phyloP scores from a whole-genome alignment of 2,888 invertebrate species.

The Nomada ruficornis region DNA sequence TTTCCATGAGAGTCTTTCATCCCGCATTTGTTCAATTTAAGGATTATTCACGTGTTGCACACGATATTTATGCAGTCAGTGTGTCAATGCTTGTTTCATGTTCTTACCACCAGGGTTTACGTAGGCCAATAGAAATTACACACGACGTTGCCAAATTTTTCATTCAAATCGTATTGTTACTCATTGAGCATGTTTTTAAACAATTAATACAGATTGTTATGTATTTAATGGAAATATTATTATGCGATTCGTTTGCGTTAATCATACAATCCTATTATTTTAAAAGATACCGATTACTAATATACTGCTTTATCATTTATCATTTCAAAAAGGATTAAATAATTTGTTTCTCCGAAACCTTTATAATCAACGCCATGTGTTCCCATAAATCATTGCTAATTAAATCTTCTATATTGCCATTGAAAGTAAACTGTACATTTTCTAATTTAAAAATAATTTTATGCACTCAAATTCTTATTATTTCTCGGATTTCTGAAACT shows the following conservation, averaged over 20 bases:
- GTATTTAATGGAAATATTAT: background rate
- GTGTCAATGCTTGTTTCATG: conserved; percentile 53
- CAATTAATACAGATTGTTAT: background rate
- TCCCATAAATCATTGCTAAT: background rate
- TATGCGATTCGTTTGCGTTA: background rate
- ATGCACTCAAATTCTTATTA: background rate
- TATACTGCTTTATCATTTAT: background rate
- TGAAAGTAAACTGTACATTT: background rate
- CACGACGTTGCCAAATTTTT: conserved; percentile 58
- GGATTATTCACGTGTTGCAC: conserved; percentile 68
- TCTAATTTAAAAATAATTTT: background rate
- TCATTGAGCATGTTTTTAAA: conserved; percentile 13
- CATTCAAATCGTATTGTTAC: conserved; percentile 41
- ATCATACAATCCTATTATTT: background rate
- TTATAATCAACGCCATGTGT: background rate
- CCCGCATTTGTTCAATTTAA: conserved; percentile 43
- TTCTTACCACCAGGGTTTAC: conserved; percentile 52
- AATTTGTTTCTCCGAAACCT: background rate
- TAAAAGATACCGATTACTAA: background rate
- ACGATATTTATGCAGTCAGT: conserved; percentile 69
- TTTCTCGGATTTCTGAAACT: background rate
- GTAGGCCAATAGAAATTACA: conserved; percentile 54
- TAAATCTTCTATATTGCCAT: background rate
- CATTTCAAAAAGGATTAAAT: too few relatives aligned
- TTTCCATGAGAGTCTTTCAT: conserved; percentile 26